phyloP scores from a whole-genome alignment of 2,113 vertebrate genomes.

The Apus apus region DNA sequence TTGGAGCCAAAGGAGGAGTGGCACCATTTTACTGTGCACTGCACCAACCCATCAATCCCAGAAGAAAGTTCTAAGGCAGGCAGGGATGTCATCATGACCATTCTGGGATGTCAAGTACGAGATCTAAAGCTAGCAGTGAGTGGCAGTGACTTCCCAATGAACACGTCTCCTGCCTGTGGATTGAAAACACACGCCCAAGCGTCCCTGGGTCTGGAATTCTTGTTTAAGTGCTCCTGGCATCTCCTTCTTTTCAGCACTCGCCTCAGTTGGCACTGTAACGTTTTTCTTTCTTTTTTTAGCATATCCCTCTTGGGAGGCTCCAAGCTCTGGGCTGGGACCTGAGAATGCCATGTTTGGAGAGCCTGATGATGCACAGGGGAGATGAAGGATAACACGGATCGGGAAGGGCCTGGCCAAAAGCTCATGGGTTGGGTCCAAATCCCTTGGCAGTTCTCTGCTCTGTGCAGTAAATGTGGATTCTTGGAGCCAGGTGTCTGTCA shows the following conservation, averaged over 20 bases:
- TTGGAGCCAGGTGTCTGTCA: neutral
- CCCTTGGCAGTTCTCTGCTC: neutral
- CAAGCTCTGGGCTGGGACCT: constrained; percentile 28
- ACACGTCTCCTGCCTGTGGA: neutral
- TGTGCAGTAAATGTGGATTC: neutral
- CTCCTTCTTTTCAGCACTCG: constrained; percentile 46
- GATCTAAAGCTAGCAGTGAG: neutral
- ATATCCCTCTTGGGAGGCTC: neutral
- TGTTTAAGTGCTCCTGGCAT: constrained; percentile 56
- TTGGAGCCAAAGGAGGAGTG: neutral
- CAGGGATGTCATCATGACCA: neutral
- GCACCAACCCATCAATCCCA: neutral
- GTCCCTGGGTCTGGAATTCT: neutral
- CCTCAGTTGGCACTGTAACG: constrained; percentile 35
- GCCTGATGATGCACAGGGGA: constrained; percentile 30
- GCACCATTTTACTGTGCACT: neutral
- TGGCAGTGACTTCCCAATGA: constrained; percentile 18
- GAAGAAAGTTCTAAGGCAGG: neutral
- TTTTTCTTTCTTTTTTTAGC: constrained; percentile 61
- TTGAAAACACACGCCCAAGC: constrained; percentile 4
- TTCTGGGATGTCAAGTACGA: neutral
- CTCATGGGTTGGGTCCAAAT: constrained; percentile 4
- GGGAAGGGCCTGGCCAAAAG: constrained; percentile 22
- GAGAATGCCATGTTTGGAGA: neutral
- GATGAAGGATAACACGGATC: neutral